Conservation (phyloP, 1,140 invertebrate genomes). For the Sycophila sp. region DNA sequence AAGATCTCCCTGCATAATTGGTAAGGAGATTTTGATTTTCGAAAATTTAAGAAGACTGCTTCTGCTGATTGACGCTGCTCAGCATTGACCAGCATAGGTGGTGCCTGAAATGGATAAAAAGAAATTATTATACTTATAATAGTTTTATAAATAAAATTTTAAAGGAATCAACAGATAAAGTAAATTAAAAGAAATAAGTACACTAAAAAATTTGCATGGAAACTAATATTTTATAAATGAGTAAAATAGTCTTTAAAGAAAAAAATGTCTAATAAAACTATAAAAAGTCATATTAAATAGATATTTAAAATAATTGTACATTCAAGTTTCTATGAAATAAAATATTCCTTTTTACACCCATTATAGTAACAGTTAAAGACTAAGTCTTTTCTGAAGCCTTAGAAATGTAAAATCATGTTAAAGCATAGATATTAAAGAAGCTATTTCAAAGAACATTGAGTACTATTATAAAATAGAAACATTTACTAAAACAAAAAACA, state of each 20-base stretch:
- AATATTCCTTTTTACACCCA: constrained; percentile 2
- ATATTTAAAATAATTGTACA: neutral
- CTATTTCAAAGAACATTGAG: constrained; percentile 7
- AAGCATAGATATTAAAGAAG: constrained; percentile 11
- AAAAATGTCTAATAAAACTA: no score
- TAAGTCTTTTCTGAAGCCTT: neutral
- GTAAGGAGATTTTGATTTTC: constrained; percentile 85
- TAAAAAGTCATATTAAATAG: no score
- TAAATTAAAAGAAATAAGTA: no score
- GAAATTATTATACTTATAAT: no score
- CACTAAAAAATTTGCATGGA: no score
- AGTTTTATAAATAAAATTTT: neutral
- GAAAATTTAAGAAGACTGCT: constrained; percentile 81
- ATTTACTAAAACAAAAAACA: neutral
- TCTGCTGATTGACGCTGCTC: constrained; percentile 84
- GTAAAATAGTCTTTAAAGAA: no score
- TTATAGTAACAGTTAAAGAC: neutral
- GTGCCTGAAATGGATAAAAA: constrained; percentile 71
- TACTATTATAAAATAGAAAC: neutral
- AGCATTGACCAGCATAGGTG: constrained; percentile 80
- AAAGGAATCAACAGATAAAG: no score
- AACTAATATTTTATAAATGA: no score
- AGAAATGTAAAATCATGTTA: constrained; percentile 27
- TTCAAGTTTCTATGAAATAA: neutral
- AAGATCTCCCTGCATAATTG: constrained; percentile 82